Evolutionary conservation across 2,797 vertebrate genomes (phyloP).

Genomic region (Iguana delicatissima): DNA sequence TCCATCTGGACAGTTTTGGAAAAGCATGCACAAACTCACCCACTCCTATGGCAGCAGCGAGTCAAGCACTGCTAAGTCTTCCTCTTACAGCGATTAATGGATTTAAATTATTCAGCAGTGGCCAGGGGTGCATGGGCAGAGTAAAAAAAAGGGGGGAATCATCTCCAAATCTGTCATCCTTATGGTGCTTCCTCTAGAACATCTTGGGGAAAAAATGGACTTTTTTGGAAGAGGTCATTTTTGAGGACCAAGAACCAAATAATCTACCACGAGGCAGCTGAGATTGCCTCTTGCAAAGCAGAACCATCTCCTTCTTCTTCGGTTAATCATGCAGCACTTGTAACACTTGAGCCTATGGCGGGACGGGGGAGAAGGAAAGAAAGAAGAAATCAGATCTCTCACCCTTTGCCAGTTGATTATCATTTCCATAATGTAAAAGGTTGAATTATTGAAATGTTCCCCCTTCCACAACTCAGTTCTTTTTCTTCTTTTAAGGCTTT

Average conservation of each 20-base stretch:
- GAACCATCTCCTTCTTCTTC: not conserved
- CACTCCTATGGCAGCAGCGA: not conserved
- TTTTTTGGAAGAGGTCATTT: not conserved
- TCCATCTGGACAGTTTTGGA: slow-evolving; percentile 6
- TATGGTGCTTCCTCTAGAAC: not conserved
- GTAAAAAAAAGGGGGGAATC: not conserved
- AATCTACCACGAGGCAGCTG: not conserved
- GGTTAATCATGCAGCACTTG: slow-evolving; percentile 66
- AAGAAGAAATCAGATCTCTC: slow-evolving; percentile 63
- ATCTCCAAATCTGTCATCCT: slow-evolving; percentile 22
- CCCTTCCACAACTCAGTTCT: not conserved
- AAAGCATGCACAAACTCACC: not conserved
- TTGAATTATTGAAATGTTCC: slow-evolving; percentile 70
- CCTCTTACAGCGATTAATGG: slow-evolving; percentile 62
- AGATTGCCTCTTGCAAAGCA: slow-evolving; percentile 42
- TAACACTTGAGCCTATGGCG: slow-evolving; percentile 63
- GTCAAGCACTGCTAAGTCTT: slow-evolving; percentile 41
- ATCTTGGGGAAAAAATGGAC: not conserved
- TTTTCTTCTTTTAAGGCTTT: slow-evolving; percentile 29
- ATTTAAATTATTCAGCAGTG: slow-evolving; percentile 66
- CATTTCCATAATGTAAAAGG: slow-evolving; percentile 74
- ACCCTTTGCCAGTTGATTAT: slow-evolving; percentile 68
- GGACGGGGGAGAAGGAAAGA: not conserved
- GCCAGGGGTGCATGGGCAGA: slow-evolving; percentile 9
- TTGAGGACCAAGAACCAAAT: not conserved